Evolutionary conservation across 2,888 invertebrate genomes (phyloP), one percentile per base, ranked within the genome.

Genomic region (Steromphala cineraria): DNA sequence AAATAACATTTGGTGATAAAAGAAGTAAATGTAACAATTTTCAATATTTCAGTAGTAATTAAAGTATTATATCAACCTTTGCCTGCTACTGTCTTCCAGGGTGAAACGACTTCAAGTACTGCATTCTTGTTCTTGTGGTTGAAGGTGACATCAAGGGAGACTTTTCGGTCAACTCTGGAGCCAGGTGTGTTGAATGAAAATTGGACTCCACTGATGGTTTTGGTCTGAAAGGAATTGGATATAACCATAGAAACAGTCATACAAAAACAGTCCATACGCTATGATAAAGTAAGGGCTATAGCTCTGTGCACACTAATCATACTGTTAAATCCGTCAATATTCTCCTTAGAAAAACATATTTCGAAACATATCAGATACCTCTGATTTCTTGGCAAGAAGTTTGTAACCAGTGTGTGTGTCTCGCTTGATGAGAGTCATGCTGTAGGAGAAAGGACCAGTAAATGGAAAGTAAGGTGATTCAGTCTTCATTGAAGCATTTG

Each of bases 161-260:
- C 91, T 88, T 94, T 94, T 77, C 97, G 95, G 85, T 96, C 95
- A 53, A 96, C 95, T 85, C 95, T 94, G 1, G 98, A 97, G 62
- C 96, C 96, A 0, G 98, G 98, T 0, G 98, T 98, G 89, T 97
- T 96, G 88, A 97, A 97, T 0, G 95, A 80, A 10, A 89, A 31
- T 53, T 87, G 85, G 3, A 87, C 80, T 36, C 80, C 80, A 56
- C 86, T 82, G 52, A 83, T 80, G 8, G 85, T 75, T 62, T 79
- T 81, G 21, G 75, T 88, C 90, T 90, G 85, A 28, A 86, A 81
- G 24, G 13, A 36, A n/a, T n/a, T n/a, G n/a, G n/a, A n/a, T n/a
- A n/a, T n/a, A n/a, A 36, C 2, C 36, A 36, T 36, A 4, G 36
- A 36, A 4, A 36, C 2, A 36, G 7, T 36, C 36, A 4, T 7